These are phyloP conservation scores for Saccostrea glomerata DNA, from an alignment of 1,140 invertebrate genomes.

Conservation along the genomic window DNA sequence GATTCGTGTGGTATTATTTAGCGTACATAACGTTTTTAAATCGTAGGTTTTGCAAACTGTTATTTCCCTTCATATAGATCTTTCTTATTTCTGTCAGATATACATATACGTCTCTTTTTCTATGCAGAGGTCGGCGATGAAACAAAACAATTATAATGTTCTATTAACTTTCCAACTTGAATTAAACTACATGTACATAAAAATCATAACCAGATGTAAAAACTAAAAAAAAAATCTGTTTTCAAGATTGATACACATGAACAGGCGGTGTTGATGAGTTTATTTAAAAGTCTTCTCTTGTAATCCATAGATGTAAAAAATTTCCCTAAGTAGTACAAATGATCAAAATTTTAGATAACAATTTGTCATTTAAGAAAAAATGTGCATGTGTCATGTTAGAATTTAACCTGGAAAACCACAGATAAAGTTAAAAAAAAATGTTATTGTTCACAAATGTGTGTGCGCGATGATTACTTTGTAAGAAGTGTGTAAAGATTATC, in stretches of 20 bases:
- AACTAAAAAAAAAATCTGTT: not conserved
- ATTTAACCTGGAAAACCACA: slow-evolving; percentile 19
- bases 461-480: not conserved
- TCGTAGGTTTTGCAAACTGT: too few species aligned
- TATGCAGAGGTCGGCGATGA: too few species aligned
- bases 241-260: not conserved
- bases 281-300: not conserved
- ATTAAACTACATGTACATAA: too few species aligned
- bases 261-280: not conserved
- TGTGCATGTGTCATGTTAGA: slow-evolving; percentile 27
- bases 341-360: slow-evolving; percentile 25
- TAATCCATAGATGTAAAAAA: not conserved
- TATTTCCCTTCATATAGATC: too few species aligned
- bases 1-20: too few species aligned
- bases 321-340: slow-evolving; percentile 5
- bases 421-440: not conserved
- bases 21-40: too few species aligned
- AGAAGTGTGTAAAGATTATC: slow-evolving; percentile 20
- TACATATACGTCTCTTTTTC: too few species aligned
- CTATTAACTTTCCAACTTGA: too few species aligned
- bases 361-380: slow-evolving; percentile 6
- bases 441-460: not conserved
- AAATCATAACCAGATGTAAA: too few species aligned
- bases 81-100: too few species aligned
- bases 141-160: too few species aligned